Evolutionary conservation across 1,140 invertebrate genomes (phyloP).

Genomic region (Solen grandis): DNA sequence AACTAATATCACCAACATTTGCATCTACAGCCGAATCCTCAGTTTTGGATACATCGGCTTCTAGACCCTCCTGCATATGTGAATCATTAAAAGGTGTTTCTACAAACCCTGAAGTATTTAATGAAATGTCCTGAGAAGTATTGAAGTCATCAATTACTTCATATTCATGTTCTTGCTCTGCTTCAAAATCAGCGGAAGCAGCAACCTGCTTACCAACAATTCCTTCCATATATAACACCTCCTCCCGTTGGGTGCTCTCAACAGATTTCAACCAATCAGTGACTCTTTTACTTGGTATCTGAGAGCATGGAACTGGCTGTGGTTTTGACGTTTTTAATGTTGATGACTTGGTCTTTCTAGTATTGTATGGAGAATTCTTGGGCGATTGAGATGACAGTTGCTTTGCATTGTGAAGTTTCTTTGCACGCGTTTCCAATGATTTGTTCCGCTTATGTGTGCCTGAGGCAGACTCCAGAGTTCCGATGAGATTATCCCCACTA

Average conservation of each 20-base stretch:
- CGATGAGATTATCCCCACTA: constrained; percentile 52
- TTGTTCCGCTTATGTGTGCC: constrained; percentile 59
- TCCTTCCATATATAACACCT: constrained; percentile 48
- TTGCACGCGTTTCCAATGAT: constrained; percentile 59
- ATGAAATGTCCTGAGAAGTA: constrained; percentile 54
- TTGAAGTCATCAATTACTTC: constrained; percentile 57
- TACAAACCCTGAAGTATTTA: constrained; percentile 50
- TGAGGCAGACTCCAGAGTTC: constrained; percentile 44
- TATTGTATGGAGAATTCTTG: constrained; percentile 61
- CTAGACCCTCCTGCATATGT: constrained; percentile 24
- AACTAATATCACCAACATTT: constrained; percentile 69
- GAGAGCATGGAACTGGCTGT: constrained; percentile 61
- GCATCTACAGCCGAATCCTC: constrained; percentile 36
- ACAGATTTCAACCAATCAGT: constrained; percentile 78
- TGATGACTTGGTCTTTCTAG: constrained; percentile 57
- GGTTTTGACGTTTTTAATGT: constrained; percentile 58
- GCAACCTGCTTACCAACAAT: constrained; percentile 48
- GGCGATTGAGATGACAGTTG: constrained; percentile 70
- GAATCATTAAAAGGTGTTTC: constrained; percentile 45
- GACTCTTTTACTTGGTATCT: constrained; percentile 71
- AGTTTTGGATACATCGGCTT: constrained; percentile 27
- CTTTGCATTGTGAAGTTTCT: constrained; percentile 66
- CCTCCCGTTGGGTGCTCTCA: constrained; percentile 36
- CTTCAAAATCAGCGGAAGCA: constrained; percentile 62
- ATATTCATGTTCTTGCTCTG: constrained; percentile 65